These are phyloP conservation scores for Hyperoplus lanceolatus DNA, from an alignment of 2,797 vertebrate genomes.

Conservation along the genomic window DNA sequence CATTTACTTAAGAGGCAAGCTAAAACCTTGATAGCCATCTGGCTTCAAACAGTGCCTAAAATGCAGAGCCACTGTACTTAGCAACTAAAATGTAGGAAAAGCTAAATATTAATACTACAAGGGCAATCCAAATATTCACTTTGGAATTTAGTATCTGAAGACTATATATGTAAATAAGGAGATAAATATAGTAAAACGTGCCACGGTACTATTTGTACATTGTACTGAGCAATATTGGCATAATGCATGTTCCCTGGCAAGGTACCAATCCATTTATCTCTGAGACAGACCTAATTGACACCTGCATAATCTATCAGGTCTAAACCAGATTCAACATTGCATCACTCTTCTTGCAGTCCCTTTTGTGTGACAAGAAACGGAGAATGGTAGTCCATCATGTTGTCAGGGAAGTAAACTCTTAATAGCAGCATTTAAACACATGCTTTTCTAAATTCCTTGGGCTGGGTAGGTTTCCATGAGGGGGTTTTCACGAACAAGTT, in stretches of 20 bases:
- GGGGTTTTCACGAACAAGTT: not conserved
- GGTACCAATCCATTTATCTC: constrained; percentile 49
- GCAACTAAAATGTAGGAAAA: not conserved
- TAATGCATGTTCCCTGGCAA: constrained; percentile 21
- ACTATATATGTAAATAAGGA: not conserved
- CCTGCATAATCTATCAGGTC: not conserved
- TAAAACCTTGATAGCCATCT: too few species aligned
- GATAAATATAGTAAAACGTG: not conserved
- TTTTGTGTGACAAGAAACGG: not conserved
- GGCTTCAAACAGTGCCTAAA: not conserved
- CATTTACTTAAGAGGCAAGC: too few species aligned
- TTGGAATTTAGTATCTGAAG: not conserved
- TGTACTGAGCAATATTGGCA: constrained; percentile 22
- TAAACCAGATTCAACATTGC: not conserved
- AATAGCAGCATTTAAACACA: not conserved
- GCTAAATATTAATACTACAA: not conserved
- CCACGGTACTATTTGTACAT: not conserved
- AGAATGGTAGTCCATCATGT: not conserved
- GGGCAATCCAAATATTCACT: not conserved
- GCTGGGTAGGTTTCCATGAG: not conserved
- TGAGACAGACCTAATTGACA: constrained; percentile 46
- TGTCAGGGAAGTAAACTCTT: not conserved
- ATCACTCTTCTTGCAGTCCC: not conserved
- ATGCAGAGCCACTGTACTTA: not conserved
- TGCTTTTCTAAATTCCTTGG: not conserved